Evolutionary conservation across 1,140 invertebrate genomes (phyloP), one percentile per base, ranked within the genome.

Genomic region (Saccostrea glomerata): DNA sequence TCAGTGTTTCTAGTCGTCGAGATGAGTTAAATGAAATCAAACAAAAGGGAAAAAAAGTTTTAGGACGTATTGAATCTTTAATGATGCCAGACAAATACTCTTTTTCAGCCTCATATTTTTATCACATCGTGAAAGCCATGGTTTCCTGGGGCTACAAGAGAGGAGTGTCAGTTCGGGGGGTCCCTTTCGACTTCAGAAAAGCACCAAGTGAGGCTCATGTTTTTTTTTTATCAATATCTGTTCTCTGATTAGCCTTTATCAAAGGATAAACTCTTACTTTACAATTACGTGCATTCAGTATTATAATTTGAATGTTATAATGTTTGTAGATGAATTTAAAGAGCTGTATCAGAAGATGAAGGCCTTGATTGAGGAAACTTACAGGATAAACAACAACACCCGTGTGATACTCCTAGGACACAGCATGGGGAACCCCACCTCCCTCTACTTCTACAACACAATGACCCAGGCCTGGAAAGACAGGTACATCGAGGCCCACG

Each of bases 161-260:
- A 89, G 97, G 97, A 94, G 92, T 97, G 1, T 97, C 97, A 85
- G 95, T 99, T 17, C 96, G 97, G 91, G 99, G 98, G 89, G 98
- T 98, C 82, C 99, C 99, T 2, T 99, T 98, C 95, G 99, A 99
- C 95, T 99, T 99, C 94, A 96, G 99, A 91, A 98, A 97, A 96
- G 98, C 97, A 89, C 98, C 98, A 94, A 98, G 98, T 99, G 96
- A 97, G 97, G 82, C 17, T 47, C 47, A 0, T 7, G 47, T 47
- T 47, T 6, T 47, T 47, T 36, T 36, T 36, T 36, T 47, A 0
- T 47, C 5, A 6, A 47, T 3, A 47, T 47, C 9, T 47, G 47
- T 47, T 47, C 9, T 47, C 47, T 9, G 47, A 9, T 47, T 47
- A 47, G 47, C 47, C 9, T 47, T 47, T 47, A 6, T 47, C 47